Conservation (phyloP, 2,797 vertebrate species). For the Anas capensis region DNA sequence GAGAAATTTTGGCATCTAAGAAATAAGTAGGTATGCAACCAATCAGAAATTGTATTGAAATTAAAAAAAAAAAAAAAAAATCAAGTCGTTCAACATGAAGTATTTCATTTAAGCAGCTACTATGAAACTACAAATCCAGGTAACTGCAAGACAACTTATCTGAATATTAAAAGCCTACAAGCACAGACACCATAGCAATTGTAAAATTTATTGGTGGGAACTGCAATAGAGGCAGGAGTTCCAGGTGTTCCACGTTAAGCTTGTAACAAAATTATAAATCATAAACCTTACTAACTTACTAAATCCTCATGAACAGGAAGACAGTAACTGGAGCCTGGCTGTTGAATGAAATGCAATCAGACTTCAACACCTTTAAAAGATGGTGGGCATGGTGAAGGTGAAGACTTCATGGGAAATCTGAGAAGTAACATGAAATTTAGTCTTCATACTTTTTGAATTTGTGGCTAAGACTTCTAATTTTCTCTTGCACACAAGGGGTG, state of each 20-base stretch:
- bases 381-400: not conserved
- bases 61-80: not conserved
- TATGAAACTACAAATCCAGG: not conserved
- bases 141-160: not conserved
- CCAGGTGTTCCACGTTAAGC: not conserved
- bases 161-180: not conserved
- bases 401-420: not conserved
- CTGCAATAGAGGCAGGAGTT: not conserved
- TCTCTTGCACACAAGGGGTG: not conserved
- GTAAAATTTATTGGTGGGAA: not conserved
- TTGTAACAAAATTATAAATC: not conserved
- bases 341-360: not conserved
- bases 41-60: not conserved
- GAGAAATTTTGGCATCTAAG: not conserved
- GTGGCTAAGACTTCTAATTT: not conserved
- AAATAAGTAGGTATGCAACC: not conserved
- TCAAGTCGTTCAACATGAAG: not conserved
- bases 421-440: not conserved
- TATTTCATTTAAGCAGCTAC: not conserved
- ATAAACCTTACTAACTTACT: not conserved
- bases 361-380: not conserved
- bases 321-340: not conserved
- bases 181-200: not conserved
- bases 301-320: not conserved
- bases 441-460: not conserved